Percentiles rank a stretch among this genome's conserved stretches.
Evolutionary conservation across 2,888 invertebrate species (phyloP).

Genomic region (Dasypolia templi): DNA sequence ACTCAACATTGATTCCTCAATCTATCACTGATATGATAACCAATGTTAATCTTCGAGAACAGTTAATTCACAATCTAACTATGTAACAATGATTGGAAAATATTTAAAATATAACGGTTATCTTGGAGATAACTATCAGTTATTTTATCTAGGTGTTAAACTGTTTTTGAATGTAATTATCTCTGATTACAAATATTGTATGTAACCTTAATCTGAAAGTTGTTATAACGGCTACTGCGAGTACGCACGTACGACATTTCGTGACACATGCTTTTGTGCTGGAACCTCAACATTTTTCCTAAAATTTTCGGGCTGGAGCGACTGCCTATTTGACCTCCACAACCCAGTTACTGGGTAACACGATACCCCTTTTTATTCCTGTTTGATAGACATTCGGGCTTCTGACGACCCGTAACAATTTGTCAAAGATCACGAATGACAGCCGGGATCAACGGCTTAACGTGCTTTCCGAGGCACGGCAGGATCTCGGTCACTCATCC

Average conservation of each 20-base stretch:
- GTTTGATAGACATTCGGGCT: no score
- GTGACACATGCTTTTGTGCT: background rate
- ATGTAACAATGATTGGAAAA: slow-evolving; percentile 36
- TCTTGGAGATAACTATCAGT: slow-evolving; percentile 55
- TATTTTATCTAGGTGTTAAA: slow-evolving; percentile 58
- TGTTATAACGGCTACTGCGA: slow-evolving; percentile 30
- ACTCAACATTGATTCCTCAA: slow-evolving; percentile 8
- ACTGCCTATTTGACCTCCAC: no score
- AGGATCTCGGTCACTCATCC: no score
- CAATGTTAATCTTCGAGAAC: slow-evolving; percentile 29
- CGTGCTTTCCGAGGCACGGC: no score
- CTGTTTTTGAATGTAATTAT: slow-evolving; percentile 56
- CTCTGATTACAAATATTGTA: slow-evolving; percentile 48
- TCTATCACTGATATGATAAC: slow-evolving; percentile 38
- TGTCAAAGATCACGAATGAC: no score
- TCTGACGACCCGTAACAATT: no score
- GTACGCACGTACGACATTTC: slow-evolving; percentile 21
- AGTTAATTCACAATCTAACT: slow-evolving; percentile 55
- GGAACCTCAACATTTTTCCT: background rate
- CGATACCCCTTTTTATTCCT: no score
- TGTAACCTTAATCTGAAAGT: slow-evolving; percentile 33
- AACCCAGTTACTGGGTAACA: no score
- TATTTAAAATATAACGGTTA: slow-evolving; percentile 48
- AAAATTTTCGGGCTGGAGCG: no score
- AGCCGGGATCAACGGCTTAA: no score